Evolutionary conservation across 2,113 vertebrate genomes (phyloP).

Genomic region (Cheirogaleus medius): DNA sequence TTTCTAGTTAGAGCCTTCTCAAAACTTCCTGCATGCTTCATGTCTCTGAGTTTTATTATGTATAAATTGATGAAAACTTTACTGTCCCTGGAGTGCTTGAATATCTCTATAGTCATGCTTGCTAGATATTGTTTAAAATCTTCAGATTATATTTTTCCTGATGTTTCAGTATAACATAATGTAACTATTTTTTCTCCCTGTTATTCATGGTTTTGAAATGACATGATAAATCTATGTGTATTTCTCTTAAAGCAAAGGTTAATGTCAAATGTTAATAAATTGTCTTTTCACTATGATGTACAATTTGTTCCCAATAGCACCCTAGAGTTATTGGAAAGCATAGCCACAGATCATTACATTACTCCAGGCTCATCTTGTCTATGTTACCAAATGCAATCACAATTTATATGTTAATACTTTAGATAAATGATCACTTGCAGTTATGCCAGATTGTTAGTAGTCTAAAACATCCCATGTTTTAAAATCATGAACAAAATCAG

Average conservation of each 20-base stretch:
- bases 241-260: constrained; percentile 40
- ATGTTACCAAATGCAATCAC: not conserved
- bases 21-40: not conserved
- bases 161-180: not conserved
- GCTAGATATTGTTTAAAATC: not conserved
- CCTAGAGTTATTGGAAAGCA: not conserved
- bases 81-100: not conserved
- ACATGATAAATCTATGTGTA: not conserved
- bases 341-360: not conserved
- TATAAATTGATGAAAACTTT: not conserved
- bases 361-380: not conserved
- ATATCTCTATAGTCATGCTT: not conserved
- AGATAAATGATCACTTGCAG: not conserved
- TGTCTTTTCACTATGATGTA: not conserved
- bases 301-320: not conserved
- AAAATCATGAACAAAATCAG: not conserved
- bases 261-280: not conserved
- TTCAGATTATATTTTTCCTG: not conserved
- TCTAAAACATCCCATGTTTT: not conserved
- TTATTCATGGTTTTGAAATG: constrained; percentile 19
- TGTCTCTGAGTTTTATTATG: constrained; percentile 15
- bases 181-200: not conserved
- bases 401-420: not conserved
- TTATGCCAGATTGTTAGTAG: not conserved
- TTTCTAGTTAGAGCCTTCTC: not conserved